Evolutionary conservation across 2,888 invertebrate species (phyloP).

Genomic region (Empis stercorea): DNA sequence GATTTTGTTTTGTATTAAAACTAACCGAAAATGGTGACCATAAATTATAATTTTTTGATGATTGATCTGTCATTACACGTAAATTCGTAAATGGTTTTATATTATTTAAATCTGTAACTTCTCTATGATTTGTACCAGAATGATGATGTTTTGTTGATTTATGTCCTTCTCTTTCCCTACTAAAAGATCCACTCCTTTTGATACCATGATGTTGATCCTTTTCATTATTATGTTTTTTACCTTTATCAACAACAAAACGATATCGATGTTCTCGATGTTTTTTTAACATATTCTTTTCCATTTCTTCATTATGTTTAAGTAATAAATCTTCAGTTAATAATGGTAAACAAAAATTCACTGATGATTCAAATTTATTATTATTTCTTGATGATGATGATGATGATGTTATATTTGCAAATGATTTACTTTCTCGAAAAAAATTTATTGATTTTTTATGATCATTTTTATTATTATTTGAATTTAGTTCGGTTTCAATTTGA

Average conservation of each 20-base stretch:
- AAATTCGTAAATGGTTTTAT: conserved; percentile 15
- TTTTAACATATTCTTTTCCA: conserved; percentile 67
- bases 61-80: conserved; percentile 16
- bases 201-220: conserved; percentile 39
- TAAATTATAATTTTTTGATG: conserved; percentile 36
- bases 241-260: conserved; percentile 37
- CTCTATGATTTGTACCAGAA: conserved; percentile 16
- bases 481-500: conserved; percentile 28
- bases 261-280: conserved; percentile 51
- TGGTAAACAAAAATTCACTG: conserved; percentile 29
- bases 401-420: conserved; percentile 46
- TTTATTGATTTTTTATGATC: conserved; percentile 20
- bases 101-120: conserved; percentile 13
- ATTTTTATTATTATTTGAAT: background rate
- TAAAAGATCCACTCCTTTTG: conserved; percentile 49
- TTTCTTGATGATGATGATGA: conserved; percentile 21
- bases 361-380: conserved; percentile 19
- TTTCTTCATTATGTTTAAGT: conserved; percentile 64
- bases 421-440: conserved; percentile 41
- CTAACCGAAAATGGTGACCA: conserved; percentile 50
- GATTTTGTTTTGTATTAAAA: conserved; percentile 27
- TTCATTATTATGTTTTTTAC: conserved; percentile 29
- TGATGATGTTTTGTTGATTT: conserved; percentile 44
- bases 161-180: conserved; percentile 46
- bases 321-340: conserved; percentile 48